These are phyloP conservation scores for Thecophora atra DNA, from an alignment of 2,888 invertebrate genomes.

Conservation along the genomic window DNA sequence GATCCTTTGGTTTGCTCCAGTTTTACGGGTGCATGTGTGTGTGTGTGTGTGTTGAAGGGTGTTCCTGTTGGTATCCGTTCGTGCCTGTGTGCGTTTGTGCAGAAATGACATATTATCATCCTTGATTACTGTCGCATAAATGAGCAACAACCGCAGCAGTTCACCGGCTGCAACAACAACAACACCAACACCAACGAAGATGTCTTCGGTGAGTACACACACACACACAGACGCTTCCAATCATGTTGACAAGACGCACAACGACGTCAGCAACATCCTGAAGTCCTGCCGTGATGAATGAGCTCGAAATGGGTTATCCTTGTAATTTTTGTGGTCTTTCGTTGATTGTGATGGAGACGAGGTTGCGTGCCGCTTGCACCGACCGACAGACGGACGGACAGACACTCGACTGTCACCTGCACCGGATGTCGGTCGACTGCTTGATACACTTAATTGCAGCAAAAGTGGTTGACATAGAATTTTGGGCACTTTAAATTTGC, in stretches of 20 bases:
- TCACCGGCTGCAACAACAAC: background rate
- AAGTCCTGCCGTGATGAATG: constrained; percentile 22
- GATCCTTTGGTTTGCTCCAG: background rate
- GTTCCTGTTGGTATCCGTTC: too few species aligned
- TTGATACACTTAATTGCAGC: constrained; percentile 9
- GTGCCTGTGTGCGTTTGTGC: constrained; percentile 13
- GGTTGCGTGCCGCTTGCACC: background rate
- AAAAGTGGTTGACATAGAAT: constrained; percentile 2
- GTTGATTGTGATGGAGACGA: constrained; percentile 28
- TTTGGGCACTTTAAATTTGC: background rate
- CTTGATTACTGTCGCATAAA: constrained; percentile 37
- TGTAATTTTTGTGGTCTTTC: constrained; percentile 36
- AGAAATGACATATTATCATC: constrained; percentile 38
- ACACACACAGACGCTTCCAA: constrained; percentile 32
- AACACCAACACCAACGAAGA: background rate
- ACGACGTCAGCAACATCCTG: constrained; percentile 13
- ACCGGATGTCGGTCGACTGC: constrained; percentile 1
- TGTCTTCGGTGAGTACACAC: constrained; percentile 28
- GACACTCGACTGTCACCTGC: background rate
- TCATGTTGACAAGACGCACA: constrained; percentile 26
- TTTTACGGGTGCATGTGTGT: background rate
- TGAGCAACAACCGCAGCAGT: constrained; percentile 21
- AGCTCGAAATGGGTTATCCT: constrained; percentile 27
- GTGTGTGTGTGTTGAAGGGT: background rate
- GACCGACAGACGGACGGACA: background rate